These are phyloP conservation scores for Zaprionus bogoriensis DNA, from an alignment of 2,888 invertebrate genomes.

Conservation along the genomic window DNA sequence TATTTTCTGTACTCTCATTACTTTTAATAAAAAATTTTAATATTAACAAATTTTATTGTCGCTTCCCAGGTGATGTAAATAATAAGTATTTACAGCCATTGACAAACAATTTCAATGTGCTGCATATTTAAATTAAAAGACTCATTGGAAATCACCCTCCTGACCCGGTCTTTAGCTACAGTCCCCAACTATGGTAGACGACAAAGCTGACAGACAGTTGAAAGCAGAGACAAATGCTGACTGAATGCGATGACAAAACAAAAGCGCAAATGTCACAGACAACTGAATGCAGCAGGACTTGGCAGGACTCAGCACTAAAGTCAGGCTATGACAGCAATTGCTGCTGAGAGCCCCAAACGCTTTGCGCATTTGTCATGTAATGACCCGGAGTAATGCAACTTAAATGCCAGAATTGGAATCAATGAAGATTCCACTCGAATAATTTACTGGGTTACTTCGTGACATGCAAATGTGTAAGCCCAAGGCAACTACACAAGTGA, in stretches of 20 bases:
- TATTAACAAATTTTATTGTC: too few species aligned
- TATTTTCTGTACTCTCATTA: too few species aligned
- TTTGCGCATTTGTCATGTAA: conserved; percentile 7
- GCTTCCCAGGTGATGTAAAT: too few species aligned
- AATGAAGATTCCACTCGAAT: neutral
- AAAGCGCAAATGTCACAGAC: conserved; percentile 11
- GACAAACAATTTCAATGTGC: too few species aligned
- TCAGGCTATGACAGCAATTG: conserved; percentile 29
- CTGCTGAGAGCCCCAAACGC: neutral
- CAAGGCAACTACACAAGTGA: too few species aligned
- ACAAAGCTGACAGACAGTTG: conserved; percentile 9
- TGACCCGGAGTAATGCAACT: neutral
- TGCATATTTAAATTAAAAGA: too few species aligned
- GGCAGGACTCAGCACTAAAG: neutral
- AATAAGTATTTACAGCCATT: too few species aligned
- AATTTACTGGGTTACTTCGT: too few species aligned
- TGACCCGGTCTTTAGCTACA: neutral
- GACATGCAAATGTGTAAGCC: too few species aligned
- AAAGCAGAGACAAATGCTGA: conserved; percentile 5
- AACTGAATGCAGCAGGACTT: neutral
- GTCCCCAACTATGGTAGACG: too few species aligned
- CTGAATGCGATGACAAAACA: conserved; percentile 10
- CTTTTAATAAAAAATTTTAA: too few species aligned
- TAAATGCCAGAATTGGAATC: neutral
- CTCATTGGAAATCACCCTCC: too few species aligned